Evolutionary conservation across 23 tunicate species (phyloP).

Genomic region (Ascidia mentula): DNA sequence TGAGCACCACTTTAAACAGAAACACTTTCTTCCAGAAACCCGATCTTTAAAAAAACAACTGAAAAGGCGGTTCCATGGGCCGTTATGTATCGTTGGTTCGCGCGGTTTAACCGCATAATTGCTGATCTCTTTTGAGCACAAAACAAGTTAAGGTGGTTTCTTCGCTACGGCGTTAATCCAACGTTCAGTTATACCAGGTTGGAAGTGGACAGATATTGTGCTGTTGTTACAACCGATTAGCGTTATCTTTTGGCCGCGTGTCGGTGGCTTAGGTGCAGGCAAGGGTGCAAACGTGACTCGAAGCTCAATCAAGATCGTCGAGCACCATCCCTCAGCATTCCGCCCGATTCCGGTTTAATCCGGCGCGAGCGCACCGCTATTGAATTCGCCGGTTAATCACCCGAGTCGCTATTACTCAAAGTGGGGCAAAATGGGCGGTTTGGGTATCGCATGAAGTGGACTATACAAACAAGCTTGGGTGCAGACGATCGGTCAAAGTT

Average conservation of each 20-base stretch:
- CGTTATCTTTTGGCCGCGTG: neutral
- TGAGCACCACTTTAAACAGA: too few species aligned
- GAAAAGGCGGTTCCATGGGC: too few species aligned
- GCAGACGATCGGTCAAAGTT: neutral
- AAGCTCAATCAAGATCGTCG: neutral
- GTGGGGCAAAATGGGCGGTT: neutral
- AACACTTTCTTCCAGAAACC: too few species aligned
- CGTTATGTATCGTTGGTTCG: too few species aligned
- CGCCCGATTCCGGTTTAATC: neutral
- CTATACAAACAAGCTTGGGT: neutral
- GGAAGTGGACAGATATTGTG: neutral
- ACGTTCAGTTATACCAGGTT: too few species aligned
- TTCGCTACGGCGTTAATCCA: too few species aligned
- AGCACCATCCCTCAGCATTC: neutral
- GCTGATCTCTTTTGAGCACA: too few species aligned
- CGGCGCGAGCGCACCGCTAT: neutral
- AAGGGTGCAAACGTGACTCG: neutral
- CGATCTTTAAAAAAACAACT: too few species aligned
- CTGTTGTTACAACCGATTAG: constrained; percentile 1
- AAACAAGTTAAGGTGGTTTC: too few species aligned
- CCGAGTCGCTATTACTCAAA: neutral
- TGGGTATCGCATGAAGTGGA: neutral
- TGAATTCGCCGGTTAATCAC: constrained; percentile 3
- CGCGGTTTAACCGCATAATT: too few species aligned
- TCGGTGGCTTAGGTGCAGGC: neutral